Evolutionary conservation across 2,797 vertebrate species (phyloP).

Genomic region (Lepus townsendii): DNA sequence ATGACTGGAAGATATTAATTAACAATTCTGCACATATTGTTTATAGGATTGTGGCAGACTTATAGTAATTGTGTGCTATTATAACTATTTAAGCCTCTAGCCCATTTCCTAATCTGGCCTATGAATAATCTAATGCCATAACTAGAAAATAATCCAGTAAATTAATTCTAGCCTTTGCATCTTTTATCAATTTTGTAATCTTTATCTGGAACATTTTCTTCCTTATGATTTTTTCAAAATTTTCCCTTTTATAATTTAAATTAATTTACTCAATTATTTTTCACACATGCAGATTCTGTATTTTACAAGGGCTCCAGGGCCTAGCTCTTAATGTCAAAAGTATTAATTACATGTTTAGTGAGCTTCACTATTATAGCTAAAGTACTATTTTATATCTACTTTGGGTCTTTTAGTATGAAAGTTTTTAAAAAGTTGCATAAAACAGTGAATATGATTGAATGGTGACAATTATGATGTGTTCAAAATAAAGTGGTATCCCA

Average conservation of each 20-base stretch:
- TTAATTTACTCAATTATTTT: slow-evolving; percentile 45
- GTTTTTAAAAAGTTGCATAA: slow-evolving; percentile 32
- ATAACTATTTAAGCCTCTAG: neutral
- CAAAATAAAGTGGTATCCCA: slow-evolving; percentile 29
- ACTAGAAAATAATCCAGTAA: slow-evolving; percentile 28
- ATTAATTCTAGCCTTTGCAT: neutral
- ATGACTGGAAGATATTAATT: neutral
- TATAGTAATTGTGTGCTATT: slow-evolving; percentile 2
- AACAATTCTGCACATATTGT: neutral
- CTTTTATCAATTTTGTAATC: slow-evolving; percentile 24
- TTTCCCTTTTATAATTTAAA: slow-evolving; percentile 61
- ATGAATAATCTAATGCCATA: slow-evolving; percentile 26
- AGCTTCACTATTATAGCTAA: neutral
- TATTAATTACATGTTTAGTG: slow-evolving; percentile 37
- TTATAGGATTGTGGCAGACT: neutral
- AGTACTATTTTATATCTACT: slow-evolving; percentile 40
- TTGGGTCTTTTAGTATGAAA: neutral
- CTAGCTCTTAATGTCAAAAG: neutral
- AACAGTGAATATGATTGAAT: neutral
- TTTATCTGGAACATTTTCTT: slow-evolving; percentile 10
- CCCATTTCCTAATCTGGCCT: slow-evolving; percentile 11
- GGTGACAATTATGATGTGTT: slow-evolving; percentile 7
- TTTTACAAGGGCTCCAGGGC: neutral
- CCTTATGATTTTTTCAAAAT: neutral
- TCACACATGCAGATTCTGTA: slow-evolving; percentile 51